These are phyloP conservation scores for Ammospiza nelsoni DNA, from an alignment of 2,113 vertebrate species.

Conservation along the genomic window DNA sequence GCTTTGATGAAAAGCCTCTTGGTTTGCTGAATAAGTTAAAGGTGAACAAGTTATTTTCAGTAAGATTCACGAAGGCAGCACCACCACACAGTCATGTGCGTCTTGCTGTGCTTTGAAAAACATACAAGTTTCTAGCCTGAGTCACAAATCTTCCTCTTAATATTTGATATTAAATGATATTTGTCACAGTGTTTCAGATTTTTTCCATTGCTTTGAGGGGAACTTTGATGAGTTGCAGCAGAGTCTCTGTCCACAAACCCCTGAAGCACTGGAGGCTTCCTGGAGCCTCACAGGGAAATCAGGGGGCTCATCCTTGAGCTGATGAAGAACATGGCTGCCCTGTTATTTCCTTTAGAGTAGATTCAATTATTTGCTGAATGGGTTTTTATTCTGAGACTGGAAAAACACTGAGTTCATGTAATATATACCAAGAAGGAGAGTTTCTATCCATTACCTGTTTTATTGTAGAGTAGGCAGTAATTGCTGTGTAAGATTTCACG, in stretches of 20 bases:
- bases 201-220: neutral
- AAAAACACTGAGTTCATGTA: neutral
- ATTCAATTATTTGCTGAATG: neutral
- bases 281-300: neutral
- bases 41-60: neutral
- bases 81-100: neutral
- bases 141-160: neutral
- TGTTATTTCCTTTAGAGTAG: neutral
- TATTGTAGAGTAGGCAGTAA: neutral
- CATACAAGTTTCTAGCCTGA: neutral
- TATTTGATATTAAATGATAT: neutral
- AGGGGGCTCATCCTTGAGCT: neutral
- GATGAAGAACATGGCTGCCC: neutral
- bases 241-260: neutral
- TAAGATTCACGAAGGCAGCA: neutral
- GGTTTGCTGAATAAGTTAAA: neutral
- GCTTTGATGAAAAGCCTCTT: neutral
- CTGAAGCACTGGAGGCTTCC: neutral
- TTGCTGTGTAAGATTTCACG: neutral
- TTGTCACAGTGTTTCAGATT: neutral
- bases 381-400: neutral
- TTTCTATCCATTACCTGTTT: neutral
- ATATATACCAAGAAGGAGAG: neutral
- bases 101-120: neutral
- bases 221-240: neutral